Base-by-base conservation (phyloP, 2,113 vertebrate genomes). In the Mesoclemmys tuberculata region DNA sequence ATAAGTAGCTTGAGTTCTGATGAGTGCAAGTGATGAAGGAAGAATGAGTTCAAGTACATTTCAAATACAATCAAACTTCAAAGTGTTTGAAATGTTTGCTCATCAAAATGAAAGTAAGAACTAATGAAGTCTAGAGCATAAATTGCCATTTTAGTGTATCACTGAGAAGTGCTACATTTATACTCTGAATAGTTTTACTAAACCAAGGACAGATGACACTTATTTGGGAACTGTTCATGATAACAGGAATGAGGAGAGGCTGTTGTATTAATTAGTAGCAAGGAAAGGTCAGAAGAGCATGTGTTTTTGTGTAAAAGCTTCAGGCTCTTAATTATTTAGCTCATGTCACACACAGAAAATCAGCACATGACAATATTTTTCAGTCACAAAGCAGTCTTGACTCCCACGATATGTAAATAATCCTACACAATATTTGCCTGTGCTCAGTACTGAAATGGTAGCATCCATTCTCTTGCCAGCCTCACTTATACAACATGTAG, bases 211-310 rank as follows among this genome's bases (percentile, higher is more conserved):
- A 77, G 22, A 27, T 27, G 26, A 77, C 26, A 46, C 41, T 24
- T 14, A 46, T 27, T 46, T 44, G 74, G 74, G 44, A 77, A 22
- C 12, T 44, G 74, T 77, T 44, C 27, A 46, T 46, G 31, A 35
- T 49, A 4, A n/a, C 58, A 41, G 1, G 5, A 68, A 91, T 48
- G 2, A 83, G 61, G 41, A 44, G 14, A 58, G 9, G 0, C 2
- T 56, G 5, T 24, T 46, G 6, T 24, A 24, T 0, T 0, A 90
- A 24, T 0, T 0, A 90, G 18, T 2, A 55, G 58, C 19, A 5
- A 91, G n/a, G 87, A 91, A 85, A 55, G 10, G 5, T 0, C 13
- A 35, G 41, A 93, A 61, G 51, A 79, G 9, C 29, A 90, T 0
- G 0, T 46, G 31, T 3, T 82, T 90, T 18, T 49, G 26, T 88